These are phyloP conservation scores for Drepanosiphum platanoidis DNA, from an alignment of 2,888 invertebrate species.

Conservation along the genomic window DNA sequence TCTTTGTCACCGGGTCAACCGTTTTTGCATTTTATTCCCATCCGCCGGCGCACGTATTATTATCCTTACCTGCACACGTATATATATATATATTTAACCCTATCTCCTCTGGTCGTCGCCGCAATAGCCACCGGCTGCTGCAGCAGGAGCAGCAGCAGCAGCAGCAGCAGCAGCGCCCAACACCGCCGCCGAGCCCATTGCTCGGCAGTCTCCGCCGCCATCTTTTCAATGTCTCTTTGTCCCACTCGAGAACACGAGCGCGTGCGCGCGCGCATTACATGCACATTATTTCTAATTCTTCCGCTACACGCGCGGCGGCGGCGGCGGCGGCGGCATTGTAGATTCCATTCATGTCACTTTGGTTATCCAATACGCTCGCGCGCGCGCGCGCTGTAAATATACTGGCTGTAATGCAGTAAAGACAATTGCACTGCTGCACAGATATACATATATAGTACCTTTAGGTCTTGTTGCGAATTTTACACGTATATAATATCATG, in stretches of 20 bases:
- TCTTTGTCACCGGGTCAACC: constrained; percentile 59
- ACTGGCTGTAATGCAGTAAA: not conserved
- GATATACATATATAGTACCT: not conserved
- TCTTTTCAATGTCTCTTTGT: constrained; percentile 58
- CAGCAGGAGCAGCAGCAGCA: constrained; percentile 16
- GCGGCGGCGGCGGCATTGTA: constrained; percentile 53
- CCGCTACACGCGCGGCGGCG: constrained; percentile 40
- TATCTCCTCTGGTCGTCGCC: constrained; percentile 6
- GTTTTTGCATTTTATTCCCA: constrained; percentile 62
- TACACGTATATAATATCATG: not conserved
- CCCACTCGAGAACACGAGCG: constrained; percentile 1
- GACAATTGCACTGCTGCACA: constrained; percentile 20
- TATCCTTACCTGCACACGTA: not conserved
- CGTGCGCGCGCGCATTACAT: constrained; percentile 35
- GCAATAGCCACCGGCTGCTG: not conserved
- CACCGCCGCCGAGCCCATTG: constrained; percentile 4
- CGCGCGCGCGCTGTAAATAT: constrained; percentile 9
- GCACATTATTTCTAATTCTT: constrained; percentile 60
- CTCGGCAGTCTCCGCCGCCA: constrained; percentile 17
- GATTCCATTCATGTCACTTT: constrained; percentile 61
- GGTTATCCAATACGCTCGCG: constrained; percentile 18
- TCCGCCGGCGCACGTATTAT: constrained; percentile 24
- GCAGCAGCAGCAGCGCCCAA: constrained; percentile 14
- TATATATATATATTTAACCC: constrained; percentile 21
- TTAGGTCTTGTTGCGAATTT: not conserved